Evolutionary conservation across 1,140 invertebrate genomes (phyloP).

Genomic region (Hypothenemus hampei): DNA sequence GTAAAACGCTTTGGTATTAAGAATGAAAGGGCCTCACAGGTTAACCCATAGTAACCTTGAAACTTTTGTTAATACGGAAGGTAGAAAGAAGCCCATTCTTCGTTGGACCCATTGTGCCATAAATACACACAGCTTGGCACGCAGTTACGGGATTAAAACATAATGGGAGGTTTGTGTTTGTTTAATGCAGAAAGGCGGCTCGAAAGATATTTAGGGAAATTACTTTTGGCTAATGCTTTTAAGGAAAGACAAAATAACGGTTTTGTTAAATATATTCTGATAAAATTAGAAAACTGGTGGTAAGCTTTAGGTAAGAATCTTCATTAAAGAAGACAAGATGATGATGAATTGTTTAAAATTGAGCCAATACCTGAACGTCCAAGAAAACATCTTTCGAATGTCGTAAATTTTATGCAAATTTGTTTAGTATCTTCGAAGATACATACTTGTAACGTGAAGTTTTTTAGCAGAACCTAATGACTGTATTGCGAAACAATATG

Average conservation of each 20-base stretch:
- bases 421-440: too few species aligned
- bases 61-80: slow-evolving; percentile 1
- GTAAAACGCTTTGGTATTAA: not conserved
- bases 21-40: not conserved
- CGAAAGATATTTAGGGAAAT: not conserved
- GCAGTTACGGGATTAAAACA: slow-evolving; percentile 3
- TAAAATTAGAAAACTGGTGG: not conserved
- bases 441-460: too few species aligned
- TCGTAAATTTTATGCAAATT: too few species aligned
- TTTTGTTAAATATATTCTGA: not conserved
- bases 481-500: too few species aligned
- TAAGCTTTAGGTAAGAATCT: not conserved
- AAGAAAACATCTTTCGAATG: too few species aligned
- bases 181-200: not conserved
- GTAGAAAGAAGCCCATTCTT: not conserved
- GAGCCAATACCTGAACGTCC: too few species aligned
- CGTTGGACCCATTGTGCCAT: slow-evolving; percentile 1
- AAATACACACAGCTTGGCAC: slow-evolving; percentile 9
- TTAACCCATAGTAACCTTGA: slow-evolving; percentile 12
- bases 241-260: not conserved
- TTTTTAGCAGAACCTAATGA: too few species aligned
- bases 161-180: slow-evolving; percentile 1
- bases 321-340: too few species aligned
- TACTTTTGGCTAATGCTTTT: not conserved
- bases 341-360: too few species aligned